These are phyloP conservation scores for Calameuta pallipes DNA, from an alignment of 2,888 invertebrate species.

Conservation along the genomic window DNA sequence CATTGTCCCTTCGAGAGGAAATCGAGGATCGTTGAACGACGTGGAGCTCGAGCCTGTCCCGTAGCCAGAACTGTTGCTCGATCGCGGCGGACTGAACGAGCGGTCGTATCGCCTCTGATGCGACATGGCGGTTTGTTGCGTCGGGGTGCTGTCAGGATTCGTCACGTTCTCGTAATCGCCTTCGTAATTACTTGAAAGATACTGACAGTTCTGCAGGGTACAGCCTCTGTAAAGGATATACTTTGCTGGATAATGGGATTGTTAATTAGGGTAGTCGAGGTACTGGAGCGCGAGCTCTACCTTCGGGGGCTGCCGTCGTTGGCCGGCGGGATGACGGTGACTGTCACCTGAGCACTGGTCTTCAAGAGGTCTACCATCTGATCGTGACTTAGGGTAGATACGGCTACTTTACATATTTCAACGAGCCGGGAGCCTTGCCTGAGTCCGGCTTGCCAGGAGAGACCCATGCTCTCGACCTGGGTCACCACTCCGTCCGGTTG, in stretches of 20 bases:
- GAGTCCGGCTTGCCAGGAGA: constrained; percentile 85
- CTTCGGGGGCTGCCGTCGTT: constrained; percentile 76
- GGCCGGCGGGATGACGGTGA: constrained; percentile 82
- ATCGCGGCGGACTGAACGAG: constrained; percentile 81
- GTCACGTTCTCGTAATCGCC: constrained; percentile 79
- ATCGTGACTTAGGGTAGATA: constrained; percentile 89
- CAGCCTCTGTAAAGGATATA: constrained; percentile 69
- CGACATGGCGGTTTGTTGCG: constrained; percentile 68
- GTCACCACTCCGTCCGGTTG: constrained; percentile 95
- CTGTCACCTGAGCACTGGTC: constrained; percentile 88
- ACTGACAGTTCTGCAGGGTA: constrained; percentile 74
- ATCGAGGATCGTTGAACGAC: constrained; percentile 64
- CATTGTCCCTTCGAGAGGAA: constrained; percentile 69
- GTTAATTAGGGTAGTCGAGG: not conserved
- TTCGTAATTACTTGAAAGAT: constrained; percentile 72
- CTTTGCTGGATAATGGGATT: not conserved
- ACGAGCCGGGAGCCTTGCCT: constrained; percentile 90
- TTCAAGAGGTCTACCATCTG: constrained; percentile 93
- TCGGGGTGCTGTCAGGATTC: constrained; percentile 65
- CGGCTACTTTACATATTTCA: constrained; percentile 91
- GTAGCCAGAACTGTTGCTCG: constrained; percentile 86
- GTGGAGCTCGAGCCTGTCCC: constrained; percentile 75
- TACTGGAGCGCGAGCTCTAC: constrained; percentile 44
- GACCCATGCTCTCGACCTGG: constrained; percentile 83
- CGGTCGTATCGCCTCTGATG: constrained; percentile 79